Evolutionary conservation across 2,113 vertebrate species (phyloP), one percentile per base, ranked within the genome.

Genomic region (Menidia beryllina): DNA sequence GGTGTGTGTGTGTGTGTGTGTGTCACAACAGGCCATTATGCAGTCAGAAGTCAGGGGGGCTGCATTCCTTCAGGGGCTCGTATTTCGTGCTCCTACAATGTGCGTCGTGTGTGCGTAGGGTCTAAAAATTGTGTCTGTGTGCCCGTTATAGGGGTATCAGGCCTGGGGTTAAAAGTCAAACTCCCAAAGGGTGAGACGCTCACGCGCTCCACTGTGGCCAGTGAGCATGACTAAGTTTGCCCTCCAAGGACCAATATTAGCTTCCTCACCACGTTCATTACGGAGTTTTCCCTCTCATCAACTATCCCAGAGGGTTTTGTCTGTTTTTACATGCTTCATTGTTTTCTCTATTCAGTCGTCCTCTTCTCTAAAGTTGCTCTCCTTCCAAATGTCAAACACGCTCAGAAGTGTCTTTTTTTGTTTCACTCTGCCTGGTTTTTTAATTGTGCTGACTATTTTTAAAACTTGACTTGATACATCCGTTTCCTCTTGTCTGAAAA

Each of bases 21-120:
- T 78, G 78, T 77, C 83, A 84, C 75, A 72, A 79, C 67, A 73
- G 76, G 76, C 80, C 75, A 79, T 79, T 83, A 79, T 85, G 27
- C 62, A 69, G 78, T 66, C 72, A 64, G 47, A 74, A 61, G 57
- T 66, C 38, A 3, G 49, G 72, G 84, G 82, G 81, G 59, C 65
- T 62, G 67, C 86, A 89, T 91, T 91, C 88, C 82, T 85, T 60
- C 39, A 27, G 11, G 56, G 53, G 75, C 50, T 92, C 85, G 38
- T 41, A 64, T 93, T 92, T 83, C 85, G 0, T 50, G 52, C 63
- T 52, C 57, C 54, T 39, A 73, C 70, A 72, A 70, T 69, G 72
- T 77, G 53, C 23, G n/a, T 41, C 13, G 20, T 6, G 58, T 74
- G 63, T 72, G 55, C 73, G 60, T 38, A 27, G 52, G 69, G 52